Evolutionary conservation across 2,888 invertebrate genomes (phyloP).

Genomic region (Oithona nana): DNA sequence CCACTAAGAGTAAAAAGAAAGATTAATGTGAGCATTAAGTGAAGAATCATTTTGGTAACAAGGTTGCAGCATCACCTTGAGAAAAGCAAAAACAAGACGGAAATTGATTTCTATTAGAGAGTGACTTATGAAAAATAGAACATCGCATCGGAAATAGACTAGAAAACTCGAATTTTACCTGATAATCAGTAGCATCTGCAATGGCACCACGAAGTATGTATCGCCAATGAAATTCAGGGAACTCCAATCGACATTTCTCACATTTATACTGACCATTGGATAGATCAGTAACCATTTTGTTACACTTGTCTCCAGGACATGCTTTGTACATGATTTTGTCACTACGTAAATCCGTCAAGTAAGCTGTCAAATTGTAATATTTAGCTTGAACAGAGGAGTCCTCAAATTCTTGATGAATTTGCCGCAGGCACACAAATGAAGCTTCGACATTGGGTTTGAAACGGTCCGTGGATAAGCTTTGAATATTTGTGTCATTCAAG

Average conservation of each 20-base stretch:
- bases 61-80: no score
- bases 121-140: background rate
- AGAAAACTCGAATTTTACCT: no score
- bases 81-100: no score
- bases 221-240: background rate
- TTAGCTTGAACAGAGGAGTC: background rate
- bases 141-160: background rate
- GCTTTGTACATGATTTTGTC: constrained; percentile 12
- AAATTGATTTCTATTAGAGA: no score
- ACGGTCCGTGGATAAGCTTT: background rate
- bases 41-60: no score
- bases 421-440: background rate
- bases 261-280: background rate
- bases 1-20: constrained; percentile 1
- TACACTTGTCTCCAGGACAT: background rate
- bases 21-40: no score
- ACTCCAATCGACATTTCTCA: background rate
- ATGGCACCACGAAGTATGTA: background rate
- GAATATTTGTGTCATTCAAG: background rate
- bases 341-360: background rate
- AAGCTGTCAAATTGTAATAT: constrained; percentile 4
- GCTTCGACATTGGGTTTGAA: background rate
- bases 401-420: background rate
- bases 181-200: background rate
- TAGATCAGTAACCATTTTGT: background rate